Percentiles rank a stretch among this genome's conserved stretches.
Conservation (phyloP, 2,888 invertebrate genomes). For the Tricholauxania praeusta region DNA sequence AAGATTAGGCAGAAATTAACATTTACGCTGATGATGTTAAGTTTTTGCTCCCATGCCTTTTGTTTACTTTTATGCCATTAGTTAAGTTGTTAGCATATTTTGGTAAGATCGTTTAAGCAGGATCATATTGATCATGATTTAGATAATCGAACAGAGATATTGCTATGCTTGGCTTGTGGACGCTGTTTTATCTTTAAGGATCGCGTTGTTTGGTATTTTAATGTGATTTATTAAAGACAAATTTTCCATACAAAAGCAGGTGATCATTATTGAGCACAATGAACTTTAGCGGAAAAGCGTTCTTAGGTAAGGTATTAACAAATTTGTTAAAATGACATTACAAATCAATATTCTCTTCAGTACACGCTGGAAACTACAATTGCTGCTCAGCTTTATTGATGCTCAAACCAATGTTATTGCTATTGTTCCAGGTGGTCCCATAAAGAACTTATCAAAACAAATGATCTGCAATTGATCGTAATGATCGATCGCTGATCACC, state of each 20-base stretch:
- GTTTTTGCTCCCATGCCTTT: background rate
- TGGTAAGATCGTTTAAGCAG: background rate
- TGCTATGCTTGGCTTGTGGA: background rate
- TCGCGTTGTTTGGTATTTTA: conserved; percentile 26
- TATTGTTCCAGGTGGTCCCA: conserved; percentile 10
- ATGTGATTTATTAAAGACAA: conserved; percentile 2
- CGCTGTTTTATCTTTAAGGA: conserved; percentile 21
- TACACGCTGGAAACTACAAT: background rate
- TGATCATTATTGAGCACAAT: conserved; percentile 35
- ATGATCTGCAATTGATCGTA: conserved; percentile 2
- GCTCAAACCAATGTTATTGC: background rate
- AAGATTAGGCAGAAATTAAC: conserved; percentile 30
- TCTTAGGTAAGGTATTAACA: conserved; percentile 22
- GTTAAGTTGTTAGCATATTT: conserved; percentile 15
- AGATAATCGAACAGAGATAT: background rate
- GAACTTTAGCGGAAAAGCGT: conserved; percentile 10
- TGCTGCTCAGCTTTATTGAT: background rate
- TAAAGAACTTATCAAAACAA: background rate
- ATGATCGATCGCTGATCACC: conserved; percentile 11
- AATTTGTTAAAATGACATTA: conserved; percentile 1
- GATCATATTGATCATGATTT: conserved; percentile 8
- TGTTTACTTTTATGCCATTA: conserved; percentile 15
- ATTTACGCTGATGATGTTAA: conserved; percentile 15
- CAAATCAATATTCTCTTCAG: too few relatives aligned
- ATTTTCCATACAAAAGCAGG: background rate